These are phyloP conservation scores for Brachyptera putata DNA, from an alignment of 2,888 invertebrate genomes.

Conservation along the genomic window DNA sequence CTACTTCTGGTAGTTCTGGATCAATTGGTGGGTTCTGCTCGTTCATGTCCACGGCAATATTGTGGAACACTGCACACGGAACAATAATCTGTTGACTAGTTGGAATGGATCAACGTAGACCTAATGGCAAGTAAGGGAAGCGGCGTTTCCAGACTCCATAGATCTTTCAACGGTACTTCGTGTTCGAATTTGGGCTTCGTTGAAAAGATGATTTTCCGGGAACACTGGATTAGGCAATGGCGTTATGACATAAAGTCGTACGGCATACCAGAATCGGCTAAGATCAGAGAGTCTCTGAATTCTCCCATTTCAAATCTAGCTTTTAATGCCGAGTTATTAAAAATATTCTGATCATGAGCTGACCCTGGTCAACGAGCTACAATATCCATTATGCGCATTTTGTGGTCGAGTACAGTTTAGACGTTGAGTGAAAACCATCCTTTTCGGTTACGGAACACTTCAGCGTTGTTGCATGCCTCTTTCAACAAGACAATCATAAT, in stretches of 20 bases:
- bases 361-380: conserved; percentile 27
- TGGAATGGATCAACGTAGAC: conserved; percentile 6
- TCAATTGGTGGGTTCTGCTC: conserved; percentile 21
- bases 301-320: conserved; percentile 22
- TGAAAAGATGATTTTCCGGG: conserved; percentile 14
- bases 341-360: too few species aligned
- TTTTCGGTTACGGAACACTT: conserved; percentile 23
- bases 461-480: conserved; percentile 23
- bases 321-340: conserved; percentile 12
- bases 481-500: conserved; percentile 2
- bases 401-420: conserved; percentile 20
- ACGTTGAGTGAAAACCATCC: conserved; percentile 28
- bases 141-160: conserved; percentile 24
- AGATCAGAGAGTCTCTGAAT: conserved; percentile 28
- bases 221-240: conserved; percentile 16
- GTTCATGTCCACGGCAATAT: conserved; percentile 12
- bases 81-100: too few species aligned
- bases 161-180: conserved; percentile 16
- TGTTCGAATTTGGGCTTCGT: conserved; percentile 17
- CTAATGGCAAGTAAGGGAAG: conserved; percentile 21
- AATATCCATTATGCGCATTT: conserved; percentile 18
- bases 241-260: neutral
- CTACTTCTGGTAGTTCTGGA: conserved; percentile 2
- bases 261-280: conserved; percentile 20
- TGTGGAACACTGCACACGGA: conserved; percentile 25